Percentiles rank a stretch among this genome's conserved stretches.
These are phyloP conservation scores for Lichenostomus cassidix DNA, from an alignment of 2,113 vertebrate genomes.

Conservation along the genomic window DNA sequence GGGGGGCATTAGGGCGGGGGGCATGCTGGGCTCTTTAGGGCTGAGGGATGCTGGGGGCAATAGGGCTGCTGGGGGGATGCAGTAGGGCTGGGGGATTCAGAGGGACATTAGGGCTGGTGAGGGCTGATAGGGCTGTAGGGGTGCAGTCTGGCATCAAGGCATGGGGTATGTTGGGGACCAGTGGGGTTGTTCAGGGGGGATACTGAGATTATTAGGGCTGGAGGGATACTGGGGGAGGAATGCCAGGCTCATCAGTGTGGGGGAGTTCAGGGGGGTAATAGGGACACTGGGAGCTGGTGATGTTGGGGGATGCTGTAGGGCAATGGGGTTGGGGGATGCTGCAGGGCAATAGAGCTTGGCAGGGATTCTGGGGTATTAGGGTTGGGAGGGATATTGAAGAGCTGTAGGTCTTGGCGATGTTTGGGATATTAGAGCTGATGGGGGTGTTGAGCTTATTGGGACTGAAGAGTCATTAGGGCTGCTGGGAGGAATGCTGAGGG, in stretches of 20 bases:
- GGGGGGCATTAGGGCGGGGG: background rate
- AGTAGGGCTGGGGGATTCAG: background rate
- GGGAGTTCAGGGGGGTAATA: background rate
- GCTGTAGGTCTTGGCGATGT: background rate
- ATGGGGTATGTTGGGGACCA: background rate
- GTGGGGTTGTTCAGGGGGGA: too few relatives aligned
- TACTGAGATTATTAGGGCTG: background rate
- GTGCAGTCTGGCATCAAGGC: background rate
- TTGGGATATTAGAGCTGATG: background rate
- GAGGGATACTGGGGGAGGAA: background rate
- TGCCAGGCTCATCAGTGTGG: background rate
- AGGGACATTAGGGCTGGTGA: background rate
- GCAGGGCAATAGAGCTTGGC: background rate
- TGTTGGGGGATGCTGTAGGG: background rate
- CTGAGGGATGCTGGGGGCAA: background rate
- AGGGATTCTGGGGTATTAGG: background rate
- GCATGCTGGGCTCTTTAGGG: background rate
- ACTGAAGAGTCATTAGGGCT: background rate
- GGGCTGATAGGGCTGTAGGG: background rate
- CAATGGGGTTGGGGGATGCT: background rate
- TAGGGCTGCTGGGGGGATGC: too few relatives aligned
- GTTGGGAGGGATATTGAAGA: background rate
- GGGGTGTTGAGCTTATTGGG: background rate
- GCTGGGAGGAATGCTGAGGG: background rate
- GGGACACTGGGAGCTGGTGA: background rate